These are phyloP conservation scores for Cynopterus sphinx DNA, from an alignment of 2,797 vertebrate genomes.

Conservation along the genomic window DNA sequence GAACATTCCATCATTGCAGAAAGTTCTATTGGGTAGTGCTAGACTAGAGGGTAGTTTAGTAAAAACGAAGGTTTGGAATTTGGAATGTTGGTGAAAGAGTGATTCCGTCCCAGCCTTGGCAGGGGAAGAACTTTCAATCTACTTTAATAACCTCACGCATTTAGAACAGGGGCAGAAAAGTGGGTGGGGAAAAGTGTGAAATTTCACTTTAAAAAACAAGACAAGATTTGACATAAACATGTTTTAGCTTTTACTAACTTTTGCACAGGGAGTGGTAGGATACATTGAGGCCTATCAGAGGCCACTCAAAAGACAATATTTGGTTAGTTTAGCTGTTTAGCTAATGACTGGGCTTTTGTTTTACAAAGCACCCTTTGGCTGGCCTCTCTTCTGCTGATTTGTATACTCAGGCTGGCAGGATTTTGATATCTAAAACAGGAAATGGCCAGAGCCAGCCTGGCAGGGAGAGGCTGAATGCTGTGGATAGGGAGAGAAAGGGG, in stretches of 20 bases:
- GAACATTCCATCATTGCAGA: background rate
- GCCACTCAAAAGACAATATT: constrained; percentile 2
- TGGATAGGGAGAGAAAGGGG: background rate
- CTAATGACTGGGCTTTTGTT: constrained; percentile 63
- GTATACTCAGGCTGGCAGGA: constrained; percentile 56
- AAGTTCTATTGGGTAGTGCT: background rate
- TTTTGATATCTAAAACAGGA: constrained; percentile 35
- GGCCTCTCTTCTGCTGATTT: constrained; percentile 49
- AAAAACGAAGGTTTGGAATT: background rate
- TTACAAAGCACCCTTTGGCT: constrained; percentile 50
- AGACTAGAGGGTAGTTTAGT: background rate
- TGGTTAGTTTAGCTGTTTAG: constrained; percentile 45
- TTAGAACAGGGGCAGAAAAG: background rate
- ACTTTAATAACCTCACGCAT: background rate
- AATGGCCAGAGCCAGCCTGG: constrained; percentile 4
- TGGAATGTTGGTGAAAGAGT: background rate
- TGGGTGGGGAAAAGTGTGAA: background rate
- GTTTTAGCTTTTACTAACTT: constrained; percentile 15
- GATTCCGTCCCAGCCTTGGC: background rate
- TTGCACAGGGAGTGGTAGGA: background rate
- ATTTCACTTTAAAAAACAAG: background rate
- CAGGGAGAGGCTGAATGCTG: background rate
- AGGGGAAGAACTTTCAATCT: background rate
- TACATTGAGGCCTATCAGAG: background rate
- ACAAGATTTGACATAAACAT: background rate